phyloP scores from a whole-genome alignment of 2,113 vertebrate species.

The Tupaia tana region DNA sequence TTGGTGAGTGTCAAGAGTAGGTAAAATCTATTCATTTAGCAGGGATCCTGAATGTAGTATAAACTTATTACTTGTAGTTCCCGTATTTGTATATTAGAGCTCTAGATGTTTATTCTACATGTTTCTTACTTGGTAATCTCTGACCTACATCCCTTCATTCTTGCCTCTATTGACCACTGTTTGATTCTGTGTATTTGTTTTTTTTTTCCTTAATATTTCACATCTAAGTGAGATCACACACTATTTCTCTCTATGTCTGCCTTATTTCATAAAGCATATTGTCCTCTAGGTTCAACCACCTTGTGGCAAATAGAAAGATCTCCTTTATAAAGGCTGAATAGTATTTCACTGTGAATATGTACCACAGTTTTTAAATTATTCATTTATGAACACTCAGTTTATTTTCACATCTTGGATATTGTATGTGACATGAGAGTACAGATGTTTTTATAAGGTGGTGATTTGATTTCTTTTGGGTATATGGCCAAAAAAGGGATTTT shows the following conservation, averaged over 20 bases:
- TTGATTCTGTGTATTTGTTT: neutral
- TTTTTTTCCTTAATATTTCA: neutral
- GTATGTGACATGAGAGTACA: neutral
- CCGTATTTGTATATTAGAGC: neutral
- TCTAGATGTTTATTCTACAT: neutral
- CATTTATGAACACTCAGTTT: neutral
- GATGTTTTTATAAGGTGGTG: neutral
- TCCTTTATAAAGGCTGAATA: neutral
- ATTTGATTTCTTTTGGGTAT: neutral
- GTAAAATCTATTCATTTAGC: neutral
- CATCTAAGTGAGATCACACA: neutral
- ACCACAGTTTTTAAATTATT: neutral
- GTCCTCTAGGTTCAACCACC: neutral
- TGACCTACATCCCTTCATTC: neutral
- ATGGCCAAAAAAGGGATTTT: neutral
- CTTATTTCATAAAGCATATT: neutral
- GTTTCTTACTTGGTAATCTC: neutral
- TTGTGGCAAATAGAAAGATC: neutral
- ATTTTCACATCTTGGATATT: neutral
- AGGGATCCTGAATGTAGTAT: neutral
- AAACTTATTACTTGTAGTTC: neutral
- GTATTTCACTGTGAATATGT: neutral
- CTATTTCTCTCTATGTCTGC: neutral
- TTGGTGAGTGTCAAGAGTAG: neutral
- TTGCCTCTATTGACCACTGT: neutral